A percentile compares a stretch with the other conserved stretches of the same genome.
These are phyloP conservation scores for Rhagoletis pomonella DNA, from an alignment of 1,140 invertebrate species.

Conservation along the genomic window DNA sequence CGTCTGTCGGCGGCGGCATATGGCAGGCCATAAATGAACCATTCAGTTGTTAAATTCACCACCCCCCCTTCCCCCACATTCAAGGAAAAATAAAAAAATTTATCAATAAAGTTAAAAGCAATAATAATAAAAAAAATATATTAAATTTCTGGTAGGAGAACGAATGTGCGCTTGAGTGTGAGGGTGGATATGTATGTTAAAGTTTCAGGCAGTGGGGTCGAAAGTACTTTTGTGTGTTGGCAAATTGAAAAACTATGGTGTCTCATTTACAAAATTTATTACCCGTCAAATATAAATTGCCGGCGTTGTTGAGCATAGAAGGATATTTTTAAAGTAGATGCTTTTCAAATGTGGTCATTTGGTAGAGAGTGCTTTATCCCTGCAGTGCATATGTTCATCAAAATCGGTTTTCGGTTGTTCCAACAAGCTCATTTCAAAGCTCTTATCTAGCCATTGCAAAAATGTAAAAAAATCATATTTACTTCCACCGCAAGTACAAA, in stretches of 20 bases:
- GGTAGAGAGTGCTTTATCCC: too few species aligned
- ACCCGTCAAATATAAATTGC: slow-evolving; percentile 30
- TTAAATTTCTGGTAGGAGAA: neutral
- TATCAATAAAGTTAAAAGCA: slow-evolving; percentile 7
- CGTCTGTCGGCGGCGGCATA: neutral
- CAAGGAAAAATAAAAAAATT: slow-evolving; percentile 11
- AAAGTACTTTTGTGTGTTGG: neutral
- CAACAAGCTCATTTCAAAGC: too few species aligned
- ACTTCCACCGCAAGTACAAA: too few species aligned
- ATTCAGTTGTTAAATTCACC: neutral
- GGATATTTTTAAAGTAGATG: too few species aligned
- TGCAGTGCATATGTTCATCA: too few species aligned
- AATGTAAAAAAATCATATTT: too few species aligned
- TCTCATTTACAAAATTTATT: slow-evolving; percentile 8
- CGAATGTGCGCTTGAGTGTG: neutral
- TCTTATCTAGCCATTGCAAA: too few species aligned
- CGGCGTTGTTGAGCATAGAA: too few species aligned
- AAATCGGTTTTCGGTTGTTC: too few species aligned
- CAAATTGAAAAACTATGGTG: slow-evolving; percentile 34
- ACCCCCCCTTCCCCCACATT: too few species aligned
- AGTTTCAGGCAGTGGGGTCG: neutral
- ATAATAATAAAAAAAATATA: neutral
- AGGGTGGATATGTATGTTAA: neutral
- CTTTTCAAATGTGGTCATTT: too few species aligned
- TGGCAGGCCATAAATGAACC: slow-evolving; percentile 15